Evolutionary conservation across 1,140 invertebrate species (phyloP).

Genomic region (Panagrolaimus sp.): DNA sequence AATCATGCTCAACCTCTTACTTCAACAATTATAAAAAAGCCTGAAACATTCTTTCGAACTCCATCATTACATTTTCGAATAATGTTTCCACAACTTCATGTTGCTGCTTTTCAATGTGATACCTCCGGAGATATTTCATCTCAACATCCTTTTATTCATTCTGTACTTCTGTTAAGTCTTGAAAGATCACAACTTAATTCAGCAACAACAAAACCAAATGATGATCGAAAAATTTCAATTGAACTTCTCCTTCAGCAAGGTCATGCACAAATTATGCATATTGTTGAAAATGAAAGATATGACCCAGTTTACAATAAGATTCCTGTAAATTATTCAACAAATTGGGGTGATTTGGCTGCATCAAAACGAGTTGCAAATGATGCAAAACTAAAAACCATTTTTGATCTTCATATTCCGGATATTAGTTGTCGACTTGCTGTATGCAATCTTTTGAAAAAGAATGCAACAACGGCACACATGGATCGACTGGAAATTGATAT

Average conservation of each 20-base stretch:
- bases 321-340: conserved; percentile 32
- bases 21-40: not conserved
- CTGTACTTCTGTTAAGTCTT: not conserved
- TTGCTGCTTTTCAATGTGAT: conserved; percentile 9
- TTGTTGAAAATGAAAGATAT: conserved; percentile 30
- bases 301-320: conserved; percentile 42
- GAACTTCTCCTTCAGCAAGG: not conserved
- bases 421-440: conserved; percentile 17
- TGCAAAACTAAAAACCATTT: conserved; percentile 28
- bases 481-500: conserved; percentile 27
- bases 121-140: no score
- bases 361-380: conserved; percentile 14
- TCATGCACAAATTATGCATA: conserved; percentile 36
- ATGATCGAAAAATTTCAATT: not conserved
- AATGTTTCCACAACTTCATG: not conserved
- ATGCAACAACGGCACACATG: not conserved
- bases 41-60: not conserved
- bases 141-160: not conserved
- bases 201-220: not conserved
- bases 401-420: conserved; percentile 39
- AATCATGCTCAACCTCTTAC: conserved; percentile 45
- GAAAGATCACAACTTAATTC: not conserved
- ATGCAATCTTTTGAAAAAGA: not conserved
- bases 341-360: conserved; percentile 36
- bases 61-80: conserved; percentile 1